These are phyloP conservation scores for Fundulus diaphanus DNA, from an alignment of 2,797 vertebrate species.

Conservation along the genomic window DNA sequence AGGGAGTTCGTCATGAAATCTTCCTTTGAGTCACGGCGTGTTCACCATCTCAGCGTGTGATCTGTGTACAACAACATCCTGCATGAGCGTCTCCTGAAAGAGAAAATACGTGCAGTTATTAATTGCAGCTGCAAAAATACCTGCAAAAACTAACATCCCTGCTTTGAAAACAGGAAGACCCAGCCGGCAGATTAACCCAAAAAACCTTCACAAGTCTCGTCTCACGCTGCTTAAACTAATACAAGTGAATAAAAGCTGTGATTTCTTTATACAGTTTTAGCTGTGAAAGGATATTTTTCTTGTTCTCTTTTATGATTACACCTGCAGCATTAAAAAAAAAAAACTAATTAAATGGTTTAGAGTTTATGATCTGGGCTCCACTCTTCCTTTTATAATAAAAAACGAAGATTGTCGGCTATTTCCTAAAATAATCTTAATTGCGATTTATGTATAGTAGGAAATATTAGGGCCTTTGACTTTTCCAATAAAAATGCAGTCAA, in stretches of 20 bases:
- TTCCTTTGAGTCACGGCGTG: conserved; percentile 47
- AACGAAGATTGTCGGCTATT: neutral
- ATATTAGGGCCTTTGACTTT: neutral
- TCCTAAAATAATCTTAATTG: neutral
- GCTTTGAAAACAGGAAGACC: conserved; percentile 41
- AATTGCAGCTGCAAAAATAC: conserved; percentile 51
- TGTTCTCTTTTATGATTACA: conserved; percentile 2
- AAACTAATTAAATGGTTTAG: neutral
- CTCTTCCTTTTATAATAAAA: neutral
- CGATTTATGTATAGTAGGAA: neutral
- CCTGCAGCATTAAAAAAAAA: neutral
- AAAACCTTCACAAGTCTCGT: neutral
- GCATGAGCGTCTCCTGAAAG: conserved; percentile 39
- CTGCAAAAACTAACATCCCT: conserved; percentile 14
- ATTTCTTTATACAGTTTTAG: neutral
- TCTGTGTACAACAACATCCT: conserved; percentile 58
- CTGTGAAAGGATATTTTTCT: neutral
- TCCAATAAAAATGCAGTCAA: neutral
- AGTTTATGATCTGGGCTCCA: neutral
- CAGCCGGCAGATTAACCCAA: neutral
- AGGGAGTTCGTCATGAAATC: conserved; percentile 28
- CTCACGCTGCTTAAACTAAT: neutral
- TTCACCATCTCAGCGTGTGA: conserved; percentile 53
- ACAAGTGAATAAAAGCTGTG: neutral
- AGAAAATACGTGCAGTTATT: conserved; percentile 15